These are phyloP conservation scores for Ophion obscuratus DNA, from an alignment of 2,888 invertebrate genomes.

Conservation along the genomic window DNA sequence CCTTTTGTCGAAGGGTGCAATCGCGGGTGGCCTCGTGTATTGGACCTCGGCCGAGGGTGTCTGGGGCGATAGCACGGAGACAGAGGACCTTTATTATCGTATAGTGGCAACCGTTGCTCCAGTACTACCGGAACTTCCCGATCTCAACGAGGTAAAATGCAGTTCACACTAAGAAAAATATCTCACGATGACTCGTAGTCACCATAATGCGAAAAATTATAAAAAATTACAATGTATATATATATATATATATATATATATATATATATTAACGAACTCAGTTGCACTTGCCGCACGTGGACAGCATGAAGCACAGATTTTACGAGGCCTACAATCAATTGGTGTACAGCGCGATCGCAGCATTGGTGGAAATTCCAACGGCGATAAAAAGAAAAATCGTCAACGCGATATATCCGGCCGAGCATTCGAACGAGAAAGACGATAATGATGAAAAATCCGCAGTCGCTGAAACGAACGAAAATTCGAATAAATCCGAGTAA, in stretches of 20 bases:
- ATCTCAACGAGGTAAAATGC: constrained; percentile 63
- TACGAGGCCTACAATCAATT: constrained; percentile 73
- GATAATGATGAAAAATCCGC: background rate
- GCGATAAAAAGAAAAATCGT: constrained; percentile 66
- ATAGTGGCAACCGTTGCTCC: constrained; percentile 70
- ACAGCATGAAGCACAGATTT: constrained; percentile 68
- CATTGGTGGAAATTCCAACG: constrained; percentile 68
- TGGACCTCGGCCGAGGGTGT: constrained; percentile 83
- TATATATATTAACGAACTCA: constrained; percentile 69
- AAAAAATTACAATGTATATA: too few relatives aligned
- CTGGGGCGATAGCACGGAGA: constrained; percentile 83
- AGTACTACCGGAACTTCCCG: constrained; percentile 44
- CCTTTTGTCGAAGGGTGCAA: constrained; percentile 80
- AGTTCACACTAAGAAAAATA: background rate
- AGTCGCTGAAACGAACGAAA: constrained; percentile 11
- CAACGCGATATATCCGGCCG: constrained; percentile 63
- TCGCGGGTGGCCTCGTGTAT: constrained; percentile 82
- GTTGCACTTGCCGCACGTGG: constrained; percentile 71
- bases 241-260: background rate
- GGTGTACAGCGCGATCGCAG: constrained; percentile 70
- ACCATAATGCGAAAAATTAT: background rate
- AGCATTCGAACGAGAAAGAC: constrained; percentile 48
- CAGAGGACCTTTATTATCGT: constrained; percentile 81
- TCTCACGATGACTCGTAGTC: background rate
- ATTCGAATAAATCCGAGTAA: constrained; percentile 18